Evolutionary conservation across 2,113 vertebrate species (phyloP).

Genomic region (Nematolebias whitei): DNA sequence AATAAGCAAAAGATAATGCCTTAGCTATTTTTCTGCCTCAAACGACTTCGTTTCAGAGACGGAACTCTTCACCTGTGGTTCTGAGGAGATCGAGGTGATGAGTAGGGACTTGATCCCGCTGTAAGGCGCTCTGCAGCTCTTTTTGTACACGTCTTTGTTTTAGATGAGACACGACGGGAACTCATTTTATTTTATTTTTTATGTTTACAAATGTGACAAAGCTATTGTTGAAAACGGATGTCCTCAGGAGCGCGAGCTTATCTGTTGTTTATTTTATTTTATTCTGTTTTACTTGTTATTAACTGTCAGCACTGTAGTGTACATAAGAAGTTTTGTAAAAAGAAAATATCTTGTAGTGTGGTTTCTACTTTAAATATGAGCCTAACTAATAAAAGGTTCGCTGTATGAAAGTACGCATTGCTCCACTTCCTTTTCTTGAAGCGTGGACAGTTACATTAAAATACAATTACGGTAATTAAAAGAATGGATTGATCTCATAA

Average conservation of each 20-base stretch:
- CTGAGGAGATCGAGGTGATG: conserved; percentile 33
- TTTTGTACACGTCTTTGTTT: conserved; percentile 85
- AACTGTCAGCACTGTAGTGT: conserved; percentile 98
- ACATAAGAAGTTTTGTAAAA: conserved; percentile 90
- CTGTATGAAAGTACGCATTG: conserved; percentile 29
- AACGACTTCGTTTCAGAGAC: conserved; percentile 7
- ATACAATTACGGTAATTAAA: too few species aligned
- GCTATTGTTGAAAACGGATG: conserved; percentile 82
- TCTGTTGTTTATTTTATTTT: conserved; percentile 59
- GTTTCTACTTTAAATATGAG: conserved; percentile 97
- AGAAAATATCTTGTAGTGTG: conserved; percentile 90
- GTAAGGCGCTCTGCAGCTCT: conserved; percentile 88
- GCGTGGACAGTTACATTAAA: too few species aligned
- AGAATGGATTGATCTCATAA: too few species aligned
- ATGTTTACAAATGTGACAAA: conserved; percentile 93
- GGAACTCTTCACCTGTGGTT: conserved; percentile 40
- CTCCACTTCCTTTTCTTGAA: not conserved
- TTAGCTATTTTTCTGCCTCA: conserved; percentile 24
- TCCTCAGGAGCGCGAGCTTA: conserved; percentile 83
- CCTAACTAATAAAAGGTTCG: conserved; percentile 95
- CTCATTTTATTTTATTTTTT: conserved; percentile 50
- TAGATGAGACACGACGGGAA: conserved; percentile 85
- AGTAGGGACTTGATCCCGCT: conserved; percentile 88
- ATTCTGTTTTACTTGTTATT: conserved; percentile 75
- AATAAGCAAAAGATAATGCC: conserved; percentile 22